Percentiles rank a stretch among this genome's conserved stretches.
Conservation (phyloP, 1,140 invertebrate species). For the Solenopsis invicta region DNA sequence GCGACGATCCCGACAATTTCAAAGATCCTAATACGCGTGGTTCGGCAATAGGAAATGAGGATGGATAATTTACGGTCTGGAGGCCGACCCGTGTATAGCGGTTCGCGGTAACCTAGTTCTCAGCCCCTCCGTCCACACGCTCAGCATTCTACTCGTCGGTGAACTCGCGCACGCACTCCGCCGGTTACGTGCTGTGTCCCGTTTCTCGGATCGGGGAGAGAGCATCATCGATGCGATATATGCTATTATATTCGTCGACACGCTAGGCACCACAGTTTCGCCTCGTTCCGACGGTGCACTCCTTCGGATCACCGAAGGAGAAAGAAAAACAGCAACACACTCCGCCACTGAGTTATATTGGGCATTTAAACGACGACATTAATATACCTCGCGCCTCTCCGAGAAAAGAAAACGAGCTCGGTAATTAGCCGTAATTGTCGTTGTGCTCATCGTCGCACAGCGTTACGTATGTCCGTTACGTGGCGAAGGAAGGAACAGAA, state of each 20-base stretch:
- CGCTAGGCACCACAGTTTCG: slow-evolving; percentile 28
- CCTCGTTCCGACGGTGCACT: not conserved
- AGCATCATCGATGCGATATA: slow-evolving; percentile 62
- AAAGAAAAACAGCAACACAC: not conserved
- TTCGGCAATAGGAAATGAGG: not conserved
- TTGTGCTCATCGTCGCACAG: slow-evolving; percentile 1
- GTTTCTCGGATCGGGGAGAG: slow-evolving; percentile 53
- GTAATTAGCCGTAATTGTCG: slow-evolving; percentile 28
- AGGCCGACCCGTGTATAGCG: slow-evolving; percentile 28
- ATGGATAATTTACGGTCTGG: slow-evolving; percentile 44
- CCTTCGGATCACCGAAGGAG: not conserved
- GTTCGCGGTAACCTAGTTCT: slow-evolving; percentile 73
- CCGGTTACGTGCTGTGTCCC: slow-evolving; percentile 54
- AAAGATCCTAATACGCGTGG: not conserved
- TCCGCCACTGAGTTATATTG: not conserved
- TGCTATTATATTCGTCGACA: slow-evolving; percentile 61
- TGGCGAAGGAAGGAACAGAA: slow-evolving; percentile 16
- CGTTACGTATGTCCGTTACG: slow-evolving; percentile 63
- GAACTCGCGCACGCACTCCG: slow-evolving; percentile 60
- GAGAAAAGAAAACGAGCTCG: not conserved
- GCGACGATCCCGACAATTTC: not conserved
- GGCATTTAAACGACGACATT: not conserved
- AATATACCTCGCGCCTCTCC: not conserved
- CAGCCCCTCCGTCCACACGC: slow-evolving; percentile 44
- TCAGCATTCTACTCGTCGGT: slow-evolving; percentile 58